Evolutionary conservation across 2,113 vertebrate genomes (phyloP).

Genomic region (Catagonus wagneri): DNA sequence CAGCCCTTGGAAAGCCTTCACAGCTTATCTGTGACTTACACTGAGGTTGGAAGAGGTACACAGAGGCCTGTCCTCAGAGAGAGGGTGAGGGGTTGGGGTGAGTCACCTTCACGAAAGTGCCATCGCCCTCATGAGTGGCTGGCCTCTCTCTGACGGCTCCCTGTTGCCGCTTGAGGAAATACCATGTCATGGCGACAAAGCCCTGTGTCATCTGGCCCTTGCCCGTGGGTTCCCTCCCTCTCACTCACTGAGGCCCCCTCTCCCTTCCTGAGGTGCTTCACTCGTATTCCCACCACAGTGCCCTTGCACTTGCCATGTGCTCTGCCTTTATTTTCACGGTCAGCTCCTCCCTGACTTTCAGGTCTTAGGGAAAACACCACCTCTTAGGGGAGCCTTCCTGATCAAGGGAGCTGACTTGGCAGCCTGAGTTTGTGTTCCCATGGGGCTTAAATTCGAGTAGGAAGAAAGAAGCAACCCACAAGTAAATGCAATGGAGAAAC

Average conservation of each 20-base stretch:
- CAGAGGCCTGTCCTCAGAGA: background rate
- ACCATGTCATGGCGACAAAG: accelerated
- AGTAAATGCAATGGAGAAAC: background rate
- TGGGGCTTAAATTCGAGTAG: background rate
- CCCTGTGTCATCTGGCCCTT: background rate
- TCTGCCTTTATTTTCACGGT: background rate
- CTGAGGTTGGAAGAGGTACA: background rate
- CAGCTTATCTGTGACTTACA: background rate
- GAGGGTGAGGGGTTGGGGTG: background rate
- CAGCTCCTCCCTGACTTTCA: background rate
- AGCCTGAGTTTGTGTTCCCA: background rate
- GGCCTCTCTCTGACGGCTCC: background rate
- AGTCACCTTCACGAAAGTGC: background rate
- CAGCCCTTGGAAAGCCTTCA: slow-evolving; percentile 39
- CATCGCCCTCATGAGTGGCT: accelerated
- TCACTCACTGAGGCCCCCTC: background rate
- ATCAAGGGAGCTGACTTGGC: background rate
- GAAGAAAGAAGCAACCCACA: background rate
- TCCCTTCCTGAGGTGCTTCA: background rate
- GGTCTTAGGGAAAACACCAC: background rate
- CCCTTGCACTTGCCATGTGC: background rate
- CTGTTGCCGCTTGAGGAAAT: accelerated
- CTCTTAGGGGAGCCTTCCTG: background rate
- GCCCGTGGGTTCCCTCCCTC: accelerated
- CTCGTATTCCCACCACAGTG: background rate